These are phyloP conservation scores for Indicator maculatus DNA, from an alignment of 2,113 vertebrate species.

Conservation along the genomic window DNA sequence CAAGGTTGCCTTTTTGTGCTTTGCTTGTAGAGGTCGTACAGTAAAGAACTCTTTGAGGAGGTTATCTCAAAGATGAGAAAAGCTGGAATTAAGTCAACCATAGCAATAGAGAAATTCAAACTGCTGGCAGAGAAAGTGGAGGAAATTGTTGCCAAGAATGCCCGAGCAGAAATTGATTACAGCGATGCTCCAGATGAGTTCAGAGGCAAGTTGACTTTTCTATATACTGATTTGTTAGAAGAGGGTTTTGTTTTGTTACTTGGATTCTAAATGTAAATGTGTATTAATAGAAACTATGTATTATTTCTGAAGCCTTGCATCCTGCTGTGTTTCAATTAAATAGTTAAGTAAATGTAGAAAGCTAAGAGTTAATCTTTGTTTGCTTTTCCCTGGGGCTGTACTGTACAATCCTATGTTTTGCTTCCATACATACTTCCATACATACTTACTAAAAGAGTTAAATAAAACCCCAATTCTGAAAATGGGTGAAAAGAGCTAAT, in stretches of 20 bases:
- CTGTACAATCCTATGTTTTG: not conserved
- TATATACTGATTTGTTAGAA: not conserved
- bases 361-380: not conserved
- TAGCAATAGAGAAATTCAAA: constrained; percentile 98
- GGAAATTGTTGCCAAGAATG: constrained; percentile 95
- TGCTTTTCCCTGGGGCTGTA: not conserved
- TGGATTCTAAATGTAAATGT: not conserved
- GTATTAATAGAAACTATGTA: not conserved
- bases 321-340: not conserved
- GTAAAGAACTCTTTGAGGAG: constrained; percentile 96
- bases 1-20: not conserved
- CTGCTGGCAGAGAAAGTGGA: constrained; percentile 95
- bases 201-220: constrained; percentile 78
- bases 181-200: constrained; percentile 98
- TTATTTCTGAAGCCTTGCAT: not conserved
- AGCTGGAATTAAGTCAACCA: constrained; percentile 97
- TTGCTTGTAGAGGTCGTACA: constrained; percentile 91
- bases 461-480: not conserved
- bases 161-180: constrained; percentile 97
- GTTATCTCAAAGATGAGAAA: constrained; percentile 99
- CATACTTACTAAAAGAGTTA: not conserved
- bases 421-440: too few species aligned
- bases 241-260: not conserved
- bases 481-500: not conserved
- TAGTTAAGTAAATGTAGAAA: not conserved